These are phyloP conservation scores for Rhyacichthys aspro DNA, from an alignment of 2,797 vertebrate species.

Conservation along the genomic window DNA sequence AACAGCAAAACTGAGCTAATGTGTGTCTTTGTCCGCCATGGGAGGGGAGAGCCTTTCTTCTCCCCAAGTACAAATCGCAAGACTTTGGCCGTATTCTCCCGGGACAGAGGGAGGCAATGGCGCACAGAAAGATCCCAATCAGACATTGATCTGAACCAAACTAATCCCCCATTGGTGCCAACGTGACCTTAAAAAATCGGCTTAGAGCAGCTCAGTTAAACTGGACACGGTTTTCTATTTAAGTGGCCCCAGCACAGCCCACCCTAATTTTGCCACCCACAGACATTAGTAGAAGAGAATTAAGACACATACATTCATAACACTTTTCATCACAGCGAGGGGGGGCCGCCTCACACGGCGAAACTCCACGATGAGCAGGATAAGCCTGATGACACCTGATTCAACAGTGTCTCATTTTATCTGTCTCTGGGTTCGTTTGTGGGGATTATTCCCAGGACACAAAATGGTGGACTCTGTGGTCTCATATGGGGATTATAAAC, in stretches of 20 bases:
- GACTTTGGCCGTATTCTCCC: constrained; percentile 79
- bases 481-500: neutral
- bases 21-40: constrained; percentile 81
- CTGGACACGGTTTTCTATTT: constrained; percentile 82
- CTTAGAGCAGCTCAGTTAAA: constrained; percentile 85
- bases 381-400: constrained; percentile 61
- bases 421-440: constrained; percentile 3
- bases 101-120: constrained; percentile 78
- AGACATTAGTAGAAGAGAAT: constrained; percentile 78
- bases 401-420: constrained; percentile 39
- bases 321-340: constrained; percentile 78
- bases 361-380: constrained; percentile 36
- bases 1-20: constrained; percentile 86
- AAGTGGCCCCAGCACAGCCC: constrained; percentile 69
- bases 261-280: constrained; percentile 82
- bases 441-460: constrained; percentile 6
- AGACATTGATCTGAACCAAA: constrained; percentile 84
- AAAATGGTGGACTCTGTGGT: neutral
- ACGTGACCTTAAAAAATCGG: constrained; percentile 86
- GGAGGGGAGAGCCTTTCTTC: constrained; percentile 80
- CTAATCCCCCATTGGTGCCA: constrained; percentile 87
- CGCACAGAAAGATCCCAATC: constrained; percentile 82
- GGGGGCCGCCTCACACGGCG: constrained; percentile 68
- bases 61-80: constrained; percentile 83
- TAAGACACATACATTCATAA: constrained; percentile 86